phyloP scores from a whole-genome alignment of 2,797 vertebrate genomes.

The Notolepis coatsorum region DNA sequence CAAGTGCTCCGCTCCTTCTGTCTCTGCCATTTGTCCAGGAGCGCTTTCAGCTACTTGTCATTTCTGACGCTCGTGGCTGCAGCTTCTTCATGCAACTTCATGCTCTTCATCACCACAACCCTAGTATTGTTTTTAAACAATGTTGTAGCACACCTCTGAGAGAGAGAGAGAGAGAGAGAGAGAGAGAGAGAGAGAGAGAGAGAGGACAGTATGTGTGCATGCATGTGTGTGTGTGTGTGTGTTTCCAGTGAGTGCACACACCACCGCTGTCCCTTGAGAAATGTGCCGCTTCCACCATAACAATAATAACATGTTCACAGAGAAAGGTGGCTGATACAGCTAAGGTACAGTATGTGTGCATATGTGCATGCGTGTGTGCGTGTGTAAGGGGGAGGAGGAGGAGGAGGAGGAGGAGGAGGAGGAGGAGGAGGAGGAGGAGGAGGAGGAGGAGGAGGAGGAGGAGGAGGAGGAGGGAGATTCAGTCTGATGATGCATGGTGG shows the following conservation, averaged over 20 bases:
- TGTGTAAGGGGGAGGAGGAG: too few relatives aligned
- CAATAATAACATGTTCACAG: too few relatives aligned
- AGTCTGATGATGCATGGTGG: too few relatives aligned
- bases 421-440: too few relatives aligned
- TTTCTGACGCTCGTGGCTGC: slow-evolving; percentile 25
- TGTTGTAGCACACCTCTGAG: too few relatives aligned
- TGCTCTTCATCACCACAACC: slow-evolving; percentile 38
- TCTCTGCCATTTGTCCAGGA: slow-evolving; percentile 32
- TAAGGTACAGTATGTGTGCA: not conserved
- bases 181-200: too few relatives aligned
- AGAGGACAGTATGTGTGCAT: too few relatives aligned
- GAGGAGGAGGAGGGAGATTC: not conserved
- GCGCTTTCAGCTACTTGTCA: slow-evolving; percentile 26
- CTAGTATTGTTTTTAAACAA: too few relatives aligned
- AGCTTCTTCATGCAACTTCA: slow-evolving; percentile 45
- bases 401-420: too few relatives aligned
- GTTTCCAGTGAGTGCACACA: slow-evolving; percentile 28
- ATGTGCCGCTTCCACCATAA: slow-evolving; percentile 31
- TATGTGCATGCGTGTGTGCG: not conserved
- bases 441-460: not conserved
- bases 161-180: too few relatives aligned
- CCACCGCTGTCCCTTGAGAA: slow-evolving; percentile 38
- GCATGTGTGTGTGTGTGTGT: too few relatives aligned
- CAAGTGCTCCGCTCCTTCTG: slow-evolving; percentile 34
- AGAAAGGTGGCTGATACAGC: slow-evolving; percentile 25